phyloP scores from a whole-genome alignment of 2,113 vertebrate species.

The Callocephalon fimbriatum region DNA sequence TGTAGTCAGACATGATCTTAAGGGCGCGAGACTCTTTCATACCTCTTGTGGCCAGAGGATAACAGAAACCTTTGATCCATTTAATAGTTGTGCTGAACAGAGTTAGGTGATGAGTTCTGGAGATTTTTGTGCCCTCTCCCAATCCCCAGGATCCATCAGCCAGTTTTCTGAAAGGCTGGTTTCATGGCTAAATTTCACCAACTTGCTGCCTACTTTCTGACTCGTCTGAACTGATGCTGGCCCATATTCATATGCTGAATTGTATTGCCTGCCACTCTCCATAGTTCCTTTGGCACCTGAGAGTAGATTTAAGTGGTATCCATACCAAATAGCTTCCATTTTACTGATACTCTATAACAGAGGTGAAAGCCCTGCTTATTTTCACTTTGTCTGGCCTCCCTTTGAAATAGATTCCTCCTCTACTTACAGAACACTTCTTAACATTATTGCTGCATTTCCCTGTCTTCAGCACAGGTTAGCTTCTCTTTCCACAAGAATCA shows the following conservation, averaged over 20 bases:
- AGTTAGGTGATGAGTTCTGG: not conserved
- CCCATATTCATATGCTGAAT: not conserved
- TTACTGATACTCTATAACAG: not conserved
- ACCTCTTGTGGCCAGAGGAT: not conserved
- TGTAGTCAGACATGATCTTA: not conserved
- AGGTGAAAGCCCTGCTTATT: not conserved
- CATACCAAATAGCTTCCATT: not conserved
- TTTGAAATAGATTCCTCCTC: not conserved
- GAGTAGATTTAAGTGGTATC: not conserved
- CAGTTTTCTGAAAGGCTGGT: not conserved
- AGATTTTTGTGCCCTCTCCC: not conserved
- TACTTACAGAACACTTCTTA: not conserved
- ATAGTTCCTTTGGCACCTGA: not conserved
- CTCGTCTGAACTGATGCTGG: not conserved
- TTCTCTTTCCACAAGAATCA: not conserved
- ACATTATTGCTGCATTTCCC: not conserved
- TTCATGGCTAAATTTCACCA: not conserved
- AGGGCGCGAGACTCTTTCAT: not conserved
- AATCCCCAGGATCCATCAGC: not conserved
- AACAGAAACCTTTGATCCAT: not conserved
- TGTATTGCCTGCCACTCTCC: not conserved
- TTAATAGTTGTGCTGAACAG: not conserved
- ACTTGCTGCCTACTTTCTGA: not conserved
- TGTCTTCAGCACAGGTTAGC: not conserved
- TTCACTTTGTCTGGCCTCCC: not conserved